A percentile compares a stretch with the other conserved stretches of the same genome.
Conservation (phyloP, 2,888 invertebrate species). For the Mythimna impura region DNA sequence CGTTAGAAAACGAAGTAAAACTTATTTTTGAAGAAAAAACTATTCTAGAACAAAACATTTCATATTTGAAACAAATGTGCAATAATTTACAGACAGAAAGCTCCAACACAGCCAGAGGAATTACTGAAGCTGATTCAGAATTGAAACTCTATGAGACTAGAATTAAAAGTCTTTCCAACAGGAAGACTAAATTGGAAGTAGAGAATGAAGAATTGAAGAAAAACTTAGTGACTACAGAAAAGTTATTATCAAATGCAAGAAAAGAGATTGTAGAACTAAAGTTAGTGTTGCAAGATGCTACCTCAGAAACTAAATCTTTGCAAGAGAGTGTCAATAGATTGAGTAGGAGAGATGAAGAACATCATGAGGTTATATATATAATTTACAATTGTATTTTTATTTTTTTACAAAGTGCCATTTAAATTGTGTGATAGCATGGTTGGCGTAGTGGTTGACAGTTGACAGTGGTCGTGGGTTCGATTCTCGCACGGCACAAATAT, state of each 20-base stretch:
- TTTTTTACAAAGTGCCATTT: too few species aligned
- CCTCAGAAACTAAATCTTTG: slow-evolving; percentile 90
- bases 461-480: too few species aligned
- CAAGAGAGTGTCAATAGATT: slow-evolving; percentile 87
- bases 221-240: slow-evolving; percentile 90
- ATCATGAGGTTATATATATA: slow-evolving; percentile 74
- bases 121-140: slow-evolving; percentile 81
- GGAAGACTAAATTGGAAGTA: slow-evolving; percentile 91
- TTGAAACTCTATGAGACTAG: slow-evolving; percentile 86
- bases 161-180: slow-evolving; percentile 86
- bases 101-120: slow-evolving; percentile 70
- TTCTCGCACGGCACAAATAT: too few species aligned
- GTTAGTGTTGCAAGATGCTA: slow-evolving; percentile 91
- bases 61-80: slow-evolving; percentile 86
- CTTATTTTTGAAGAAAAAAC: slow-evolving; percentile 84
- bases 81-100: slow-evolving; percentile 80
- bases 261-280: slow-evolving; percentile 92
- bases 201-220: slow-evolving; percentile 91
- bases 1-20: slow-evolving; percentile 86
- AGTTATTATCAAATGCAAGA: slow-evolving; percentile 92
- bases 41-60: slow-evolving; percentile 84
- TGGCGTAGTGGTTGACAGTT: too few species aligned
- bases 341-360: slow-evolving; percentile 75
- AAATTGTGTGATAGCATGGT: too few species aligned
- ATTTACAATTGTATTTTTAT: neutral